Evolutionary conservation across 2,797 vertebrate species (phyloP).

Genomic region (Mormyrops attenuatus): DNA sequence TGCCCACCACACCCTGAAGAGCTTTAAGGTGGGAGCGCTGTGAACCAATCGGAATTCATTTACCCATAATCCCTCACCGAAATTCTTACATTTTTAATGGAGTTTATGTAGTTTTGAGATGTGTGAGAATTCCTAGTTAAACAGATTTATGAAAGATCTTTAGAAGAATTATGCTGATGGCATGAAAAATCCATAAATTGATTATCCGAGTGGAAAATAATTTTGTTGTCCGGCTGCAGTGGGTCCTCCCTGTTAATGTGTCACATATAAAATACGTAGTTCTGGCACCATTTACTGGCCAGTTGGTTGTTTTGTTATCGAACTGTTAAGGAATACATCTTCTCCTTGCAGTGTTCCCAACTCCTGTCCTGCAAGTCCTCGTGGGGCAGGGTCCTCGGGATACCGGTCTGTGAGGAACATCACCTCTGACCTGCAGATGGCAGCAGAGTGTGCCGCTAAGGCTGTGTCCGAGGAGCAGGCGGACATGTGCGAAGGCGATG

Average conservation of each 20-base stretch:
- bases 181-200: background rate
- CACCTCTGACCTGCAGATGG: conserved; percentile 92
- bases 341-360: conserved; percentile 78
- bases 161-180: background rate
- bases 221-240: too few relatives aligned
- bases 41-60: background rate
- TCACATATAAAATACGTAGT: background rate
- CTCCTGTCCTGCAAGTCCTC: conserved; percentile 93
- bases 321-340: background rate
- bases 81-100: background rate
- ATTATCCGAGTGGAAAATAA: background rate
- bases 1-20: background rate
- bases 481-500: conserved; percentile 82
- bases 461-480: conserved; percentile 85
- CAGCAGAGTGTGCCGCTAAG: conserved; percentile 87
- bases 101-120: background rate
- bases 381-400: conserved; percentile 90
- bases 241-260: background rate
- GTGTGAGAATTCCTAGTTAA: background rate
- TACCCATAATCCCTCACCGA: background rate
- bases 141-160: background rate
- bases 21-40: background rate
- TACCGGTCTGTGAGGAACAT: conserved; percentile 90
- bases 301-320: background rate
- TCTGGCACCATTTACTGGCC: background rate